phyloP scores from a whole-genome alignment of 2,113 vertebrate genomes.

The Orthochromis malagaraziensis region DNA sequence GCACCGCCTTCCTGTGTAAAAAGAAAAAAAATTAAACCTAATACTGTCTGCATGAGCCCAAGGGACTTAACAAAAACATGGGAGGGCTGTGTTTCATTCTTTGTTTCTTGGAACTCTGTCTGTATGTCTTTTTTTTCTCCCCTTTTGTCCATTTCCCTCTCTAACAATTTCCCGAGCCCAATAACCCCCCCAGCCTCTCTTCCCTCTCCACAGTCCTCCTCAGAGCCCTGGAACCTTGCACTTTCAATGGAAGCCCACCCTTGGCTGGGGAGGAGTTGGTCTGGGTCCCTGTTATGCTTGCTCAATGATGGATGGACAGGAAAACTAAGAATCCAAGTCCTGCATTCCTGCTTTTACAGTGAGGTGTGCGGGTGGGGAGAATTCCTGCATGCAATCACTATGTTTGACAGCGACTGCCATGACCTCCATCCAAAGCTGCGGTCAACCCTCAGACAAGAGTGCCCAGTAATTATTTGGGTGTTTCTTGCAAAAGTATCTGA shows the following conservation, averaged over 20 bases:
- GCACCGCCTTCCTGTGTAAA: slow-evolving; percentile 65
- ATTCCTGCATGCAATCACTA: slow-evolving; percentile 59
- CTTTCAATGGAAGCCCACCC: slow-evolving; percentile 60
- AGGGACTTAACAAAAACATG: slow-evolving; percentile 60
- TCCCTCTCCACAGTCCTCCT: slow-evolving; percentile 20
- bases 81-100: slow-evolving; percentile 53
- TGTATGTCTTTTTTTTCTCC: slow-evolving; percentile 38
- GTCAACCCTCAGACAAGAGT: slow-evolving; percentile 25
- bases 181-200: not conserved
- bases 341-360: slow-evolving; percentile 63
- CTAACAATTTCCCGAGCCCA: slow-evolving; percentile 59
- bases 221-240: slow-evolving; percentile 48
- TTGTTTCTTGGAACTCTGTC: slow-evolving; percentile 56
- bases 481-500: slow-evolving; percentile 35
- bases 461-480: slow-evolving; percentile 50
- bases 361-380: slow-evolving; percentile 11
- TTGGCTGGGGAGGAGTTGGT: slow-evolving; percentile 49
- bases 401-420: slow-evolving; percentile 46
- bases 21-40: slow-evolving; percentile 47
- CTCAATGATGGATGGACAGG: slow-evolving; percentile 65
- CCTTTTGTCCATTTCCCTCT: slow-evolving; percentile 57
- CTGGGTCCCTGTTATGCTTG: slow-evolving; percentile 54
- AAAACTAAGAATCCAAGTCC: slow-evolving; percentile 55
- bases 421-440: slow-evolving; percentile 49
- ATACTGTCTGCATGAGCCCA: slow-evolving; percentile 65